Evolutionary conservation across 2,797 vertebrate genomes (phyloP), one percentile per base, ranked within the genome.

Genomic region (Pelobates cultripes): DNA sequence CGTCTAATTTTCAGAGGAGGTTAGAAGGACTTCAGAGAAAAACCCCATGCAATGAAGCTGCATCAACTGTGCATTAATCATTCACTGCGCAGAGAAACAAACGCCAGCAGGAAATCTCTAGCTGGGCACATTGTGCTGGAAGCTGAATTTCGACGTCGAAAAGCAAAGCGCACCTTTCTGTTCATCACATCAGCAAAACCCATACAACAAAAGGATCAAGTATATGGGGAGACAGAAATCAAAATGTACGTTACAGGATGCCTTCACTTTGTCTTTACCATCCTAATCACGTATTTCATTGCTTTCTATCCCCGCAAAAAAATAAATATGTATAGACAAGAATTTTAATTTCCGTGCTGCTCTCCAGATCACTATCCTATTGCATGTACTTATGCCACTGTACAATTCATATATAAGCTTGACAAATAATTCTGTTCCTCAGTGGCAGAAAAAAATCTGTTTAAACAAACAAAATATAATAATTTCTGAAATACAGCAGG

Each of bases 11-110:
- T 2, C 7, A 57, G 12, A 72, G 60, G 2, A 60, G 61, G 61
- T 28, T 73, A 68, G 57, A 82, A 68, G 67, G 45, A 77, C 17
- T 44, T 73, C 4, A 73, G 47, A 77, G 47, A 67, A n/a, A 15
- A 53, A 28, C 28, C 64, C 5, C 8, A n/a, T 76, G 15, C 60
- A 45, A 79, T 28, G 41, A 71, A 70, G 71, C 44, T 44, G 71
- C n/a, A 75, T 84, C 77, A 79, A 67, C 57, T 75, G 60, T 79
- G 73, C 82, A 80, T 84, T 84, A 76, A 84, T 84, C 67, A 84
- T 75, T 79, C 66, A 70, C n/a, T 43, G 40, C 6, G 9, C 57
- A 63, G 45, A 67, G 72, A 75, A 83, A 68, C 57, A 74, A 79
- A 70, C 67, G 40, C 71, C 81, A 83, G 44, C 66, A 64, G 70